Conservation (phyloP, 2,113 vertebrate species). For the Eulemur rufifrons region DNA sequence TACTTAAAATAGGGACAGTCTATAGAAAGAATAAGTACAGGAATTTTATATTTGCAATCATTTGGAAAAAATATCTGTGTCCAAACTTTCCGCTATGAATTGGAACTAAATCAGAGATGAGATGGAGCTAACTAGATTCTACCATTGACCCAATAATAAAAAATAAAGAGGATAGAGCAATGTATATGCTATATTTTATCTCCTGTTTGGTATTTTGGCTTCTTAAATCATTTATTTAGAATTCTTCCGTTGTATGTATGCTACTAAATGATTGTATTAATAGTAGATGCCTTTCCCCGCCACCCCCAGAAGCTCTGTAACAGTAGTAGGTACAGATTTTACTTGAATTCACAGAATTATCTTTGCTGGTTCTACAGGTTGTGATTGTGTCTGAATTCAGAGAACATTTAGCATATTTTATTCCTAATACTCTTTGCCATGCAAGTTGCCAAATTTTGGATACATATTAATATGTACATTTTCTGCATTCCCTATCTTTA, state of each 20-base stretch:
- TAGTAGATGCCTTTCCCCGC: background rate
- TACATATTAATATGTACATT: background rate
- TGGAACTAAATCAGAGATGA: background rate
- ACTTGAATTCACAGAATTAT: background rate
- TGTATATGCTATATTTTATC: background rate
- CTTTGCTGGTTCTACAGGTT: background rate
- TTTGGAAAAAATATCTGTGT: background rate
- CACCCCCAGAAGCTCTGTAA: background rate
- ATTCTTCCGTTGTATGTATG: background rate
- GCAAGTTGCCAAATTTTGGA: background rate
- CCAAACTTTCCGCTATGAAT: background rate
- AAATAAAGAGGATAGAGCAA: background rate
- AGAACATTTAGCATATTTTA: background rate
- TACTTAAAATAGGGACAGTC: background rate
- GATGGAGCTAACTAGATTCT: background rate
- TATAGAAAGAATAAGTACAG: background rate
- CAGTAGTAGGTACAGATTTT: background rate
- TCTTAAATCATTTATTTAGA: background rate
- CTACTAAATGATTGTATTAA: background rate
- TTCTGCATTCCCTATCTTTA: background rate
- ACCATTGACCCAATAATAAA: background rate
- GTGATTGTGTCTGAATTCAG: background rate
- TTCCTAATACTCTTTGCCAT: background rate
- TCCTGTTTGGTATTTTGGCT: background rate
- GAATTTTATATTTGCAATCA: background rate